Evolutionary conservation across 1,140 invertebrate genomes (phyloP), one percentile per base, ranked within the genome.

Genomic region (Bicyclus anynana): DNA sequence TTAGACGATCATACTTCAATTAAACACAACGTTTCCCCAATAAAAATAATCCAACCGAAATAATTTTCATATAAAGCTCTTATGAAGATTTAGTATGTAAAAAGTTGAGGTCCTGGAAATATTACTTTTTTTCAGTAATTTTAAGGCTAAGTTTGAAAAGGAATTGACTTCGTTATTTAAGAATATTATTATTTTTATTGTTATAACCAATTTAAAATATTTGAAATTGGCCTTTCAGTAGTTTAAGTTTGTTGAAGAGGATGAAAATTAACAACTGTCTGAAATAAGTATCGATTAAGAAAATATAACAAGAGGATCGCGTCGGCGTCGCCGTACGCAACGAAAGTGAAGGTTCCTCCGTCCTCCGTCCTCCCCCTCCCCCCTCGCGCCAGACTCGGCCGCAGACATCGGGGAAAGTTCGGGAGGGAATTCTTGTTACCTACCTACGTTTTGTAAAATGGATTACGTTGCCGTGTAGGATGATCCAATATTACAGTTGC

Each of bases 301-400:
- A 53, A 52, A 68, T 74, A 67, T 55, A 65, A 57, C 63, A 67
- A 59, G 50, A 50, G 37, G 64, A 57, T 69, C 73, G 60, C 69
- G 69, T 57, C 53, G 66, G 52, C 62, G 51, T 49, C 48, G 62
- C 62, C 53, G 42, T 47, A 16, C 37, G 13, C 17, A 40, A 7
- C 29, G 79, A 85, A 85, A 85, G 79, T 81, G 77, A 86, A 82
- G 67, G 73, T 76, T 57, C 58, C 68, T n/a, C n/a, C n/a, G n/a
- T n/a, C n/a, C n/a, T n/a, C n/a, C n/a, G n/a, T n/a, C n/a, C n/a
- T 44, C 62, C 62, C 62, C 49, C 53, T 29, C 61, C 54, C 50
- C 29, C 57, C 63, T 55, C 50, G 62, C 65, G 67, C 69, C 70
- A 62, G 67, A 62, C 72, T 64, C 53, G 62, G 66, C 66, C 74